A percentile compares a stretch with the other conserved stretches of the same genome.
These are phyloP conservation scores for Megaleporinus macrocephalus DNA, from an alignment of 2,113 vertebrate genomes.

Conservation along the genomic window DNA sequence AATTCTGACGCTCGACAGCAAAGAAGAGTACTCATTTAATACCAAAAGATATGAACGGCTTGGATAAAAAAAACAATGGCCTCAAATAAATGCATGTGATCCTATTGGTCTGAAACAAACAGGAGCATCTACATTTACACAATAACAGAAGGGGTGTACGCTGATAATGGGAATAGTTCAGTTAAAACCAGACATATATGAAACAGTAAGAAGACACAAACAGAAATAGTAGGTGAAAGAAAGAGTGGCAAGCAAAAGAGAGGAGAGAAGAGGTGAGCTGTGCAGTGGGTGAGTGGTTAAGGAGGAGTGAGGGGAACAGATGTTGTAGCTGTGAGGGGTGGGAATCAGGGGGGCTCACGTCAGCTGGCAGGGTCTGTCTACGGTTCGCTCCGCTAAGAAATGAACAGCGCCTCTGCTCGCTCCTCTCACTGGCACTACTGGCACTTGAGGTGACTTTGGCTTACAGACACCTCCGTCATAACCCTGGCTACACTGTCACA, in stretches of 20 bases:
- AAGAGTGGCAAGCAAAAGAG: background rate
- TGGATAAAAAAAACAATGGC: conserved; percentile 16
- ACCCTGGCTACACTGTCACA: conserved; percentile 41
- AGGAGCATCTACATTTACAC: conserved; percentile 6
- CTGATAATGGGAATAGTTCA: conserved; percentile 21
- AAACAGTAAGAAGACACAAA: conserved; percentile 31
- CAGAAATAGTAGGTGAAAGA: conserved; percentile 14
- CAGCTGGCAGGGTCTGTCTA: conserved; percentile 32
- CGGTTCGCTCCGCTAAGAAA: conserved; percentile 28
- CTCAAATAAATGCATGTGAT: conserved; percentile 4
- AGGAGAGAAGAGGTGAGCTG: conserved; percentile 10
- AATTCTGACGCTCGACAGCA: conserved; percentile 26
- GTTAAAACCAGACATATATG: conserved; percentile 26
- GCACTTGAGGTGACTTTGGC: conserved; percentile 62
- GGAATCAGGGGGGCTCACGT: conserved; percentile 35
- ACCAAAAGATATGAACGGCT: conserved; percentile 12
- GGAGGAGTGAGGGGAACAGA: conserved; percentile 44
- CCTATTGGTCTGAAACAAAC: background rate
- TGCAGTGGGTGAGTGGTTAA: conserved; percentile 28
- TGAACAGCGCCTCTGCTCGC: conserved; percentile 43
- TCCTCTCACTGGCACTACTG: conserved; percentile 54
- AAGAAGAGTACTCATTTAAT: conserved; percentile 16
- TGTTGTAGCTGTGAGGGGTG: conserved; percentile 41
- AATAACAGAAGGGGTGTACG: conserved; percentile 12
- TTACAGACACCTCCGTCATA: conserved; percentile 48